Percentiles rank a stretch among this genome's conserved stretches.
Conservation (phyloP, 2,797 vertebrate genomes). For the Petrocephalus schoutedeni region DNA sequence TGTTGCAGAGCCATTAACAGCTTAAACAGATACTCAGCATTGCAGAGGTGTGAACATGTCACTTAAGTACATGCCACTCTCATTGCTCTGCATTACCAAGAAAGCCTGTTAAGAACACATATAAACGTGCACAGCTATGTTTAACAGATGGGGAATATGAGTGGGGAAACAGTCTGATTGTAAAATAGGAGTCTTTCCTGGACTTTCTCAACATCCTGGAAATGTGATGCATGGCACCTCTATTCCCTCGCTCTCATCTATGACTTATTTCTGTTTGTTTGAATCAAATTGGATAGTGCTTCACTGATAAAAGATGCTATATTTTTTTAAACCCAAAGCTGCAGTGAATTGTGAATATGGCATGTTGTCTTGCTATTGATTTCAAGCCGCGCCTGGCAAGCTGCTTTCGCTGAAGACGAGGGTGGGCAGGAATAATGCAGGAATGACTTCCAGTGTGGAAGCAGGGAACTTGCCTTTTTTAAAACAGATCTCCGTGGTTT, state of each 20-base stretch:
- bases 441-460: not conserved
- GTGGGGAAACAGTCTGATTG: not conserved
- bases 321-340: not conserved
- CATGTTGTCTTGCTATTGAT: not conserved
- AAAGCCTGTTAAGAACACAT: constrained; percentile 20
- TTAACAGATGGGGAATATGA: constrained; percentile 16
- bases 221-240: not conserved
- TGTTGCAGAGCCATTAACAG: not conserved
- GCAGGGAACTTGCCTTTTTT: not conserved
- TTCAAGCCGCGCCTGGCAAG: not conserved
- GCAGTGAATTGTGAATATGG: not conserved
- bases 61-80: not conserved
- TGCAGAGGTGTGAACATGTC: not conserved
- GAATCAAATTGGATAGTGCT: not conserved
- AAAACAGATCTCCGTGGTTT: not conserved
- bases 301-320: not conserved
- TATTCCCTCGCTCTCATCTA: not conserved
- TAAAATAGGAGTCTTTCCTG: not conserved
- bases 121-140: not conserved
- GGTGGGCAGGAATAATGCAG: not conserved
- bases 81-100: not conserved
- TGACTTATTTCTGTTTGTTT: constrained; percentile 1
- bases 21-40: not conserved
- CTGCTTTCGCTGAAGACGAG: not conserved
- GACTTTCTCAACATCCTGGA: not conserved